These are phyloP conservation scores for Dascyllus trimaculatus DNA, from an alignment of 2,113 vertebrate genomes.

Conservation along the genomic window DNA sequence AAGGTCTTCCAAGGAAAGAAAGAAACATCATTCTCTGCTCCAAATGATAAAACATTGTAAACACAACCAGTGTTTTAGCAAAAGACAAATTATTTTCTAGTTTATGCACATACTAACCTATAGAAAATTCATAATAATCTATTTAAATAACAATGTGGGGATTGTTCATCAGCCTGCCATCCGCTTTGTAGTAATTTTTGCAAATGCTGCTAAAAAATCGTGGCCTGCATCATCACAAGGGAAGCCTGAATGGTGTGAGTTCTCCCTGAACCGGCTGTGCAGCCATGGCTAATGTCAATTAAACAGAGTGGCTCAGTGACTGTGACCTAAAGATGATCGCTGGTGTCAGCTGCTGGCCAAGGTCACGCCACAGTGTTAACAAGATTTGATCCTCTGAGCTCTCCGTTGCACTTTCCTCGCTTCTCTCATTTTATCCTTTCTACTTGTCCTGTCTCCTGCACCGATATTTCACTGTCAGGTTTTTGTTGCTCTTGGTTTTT, in stretches of 20 bases:
- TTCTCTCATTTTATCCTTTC: conserved; percentile 65
- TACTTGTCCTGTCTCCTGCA: conserved; percentile 45
- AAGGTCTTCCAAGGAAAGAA: too few species aligned
- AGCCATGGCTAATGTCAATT: conserved; percentile 78
- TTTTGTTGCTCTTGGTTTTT: conserved; percentile 54
- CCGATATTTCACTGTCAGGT: conserved; percentile 78
- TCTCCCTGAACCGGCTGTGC: conserved; percentile 17
- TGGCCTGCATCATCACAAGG: conserved; percentile 6
- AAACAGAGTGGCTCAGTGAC: conserved; percentile 80
- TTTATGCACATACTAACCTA: not conserved
- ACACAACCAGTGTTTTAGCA: not conserved
- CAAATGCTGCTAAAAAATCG: not conserved
- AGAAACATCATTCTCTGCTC: not conserved
- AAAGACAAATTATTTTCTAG: not conserved
- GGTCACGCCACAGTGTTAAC: conserved; percentile 82
- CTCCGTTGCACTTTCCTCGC: conserved; percentile 55
- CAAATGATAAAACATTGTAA: not conserved
- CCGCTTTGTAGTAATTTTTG: not conserved
- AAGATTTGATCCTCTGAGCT: conserved; percentile 80
- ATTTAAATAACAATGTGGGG: not conserved
- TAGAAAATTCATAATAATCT: not conserved
- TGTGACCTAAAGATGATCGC: conserved; percentile 81
- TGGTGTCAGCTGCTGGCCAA: conserved; percentile 81
- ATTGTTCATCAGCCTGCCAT: not conserved
- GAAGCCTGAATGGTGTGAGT: conserved; percentile 28